phyloP scores from a whole-genome alignment of 2,113 vertebrate species.

The Ceyx melanurus region DNA sequence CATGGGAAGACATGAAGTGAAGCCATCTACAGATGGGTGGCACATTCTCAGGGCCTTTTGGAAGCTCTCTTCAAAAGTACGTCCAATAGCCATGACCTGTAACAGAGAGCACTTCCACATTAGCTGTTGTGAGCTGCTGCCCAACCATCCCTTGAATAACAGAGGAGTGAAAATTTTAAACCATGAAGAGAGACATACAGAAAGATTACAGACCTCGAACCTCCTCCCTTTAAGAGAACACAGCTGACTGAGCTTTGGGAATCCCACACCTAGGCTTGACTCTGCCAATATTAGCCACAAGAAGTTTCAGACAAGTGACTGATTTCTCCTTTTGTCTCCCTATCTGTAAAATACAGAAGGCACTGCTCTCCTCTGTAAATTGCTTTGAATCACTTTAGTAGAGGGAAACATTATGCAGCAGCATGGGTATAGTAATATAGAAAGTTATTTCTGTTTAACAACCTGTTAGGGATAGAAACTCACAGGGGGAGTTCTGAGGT shows the following conservation, averaged over 20 bases:
- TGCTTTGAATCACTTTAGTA: background rate
- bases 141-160: background rate
- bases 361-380: background rate
- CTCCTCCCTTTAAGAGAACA: background rate
- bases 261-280: background rate
- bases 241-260: background rate
- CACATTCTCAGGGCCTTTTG: conserved; percentile 97
- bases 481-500: conserved; percentile 15
- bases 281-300: background rate
- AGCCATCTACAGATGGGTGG: conserved; percentile 90
- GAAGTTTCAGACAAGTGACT: background rate
- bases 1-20: conserved; percentile 85
- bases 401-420: background rate
- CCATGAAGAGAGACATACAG: rapidly evolving
- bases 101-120: background rate
- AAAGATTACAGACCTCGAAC: background rate
- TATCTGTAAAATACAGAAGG: background rate
- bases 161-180: background rate
- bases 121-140: background rate
- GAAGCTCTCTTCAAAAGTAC: conserved; percentile 94
- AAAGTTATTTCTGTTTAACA: conserved; percentile 27
- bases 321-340: background rate
- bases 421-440: background rate
- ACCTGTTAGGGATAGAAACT: background rate
- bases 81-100: conserved; percentile 93